Evolutionary conservation across 2,113 vertebrate species (phyloP), one percentile per base, ranked within the genome.

Genomic region (Melanocharis versteri): DNA sequence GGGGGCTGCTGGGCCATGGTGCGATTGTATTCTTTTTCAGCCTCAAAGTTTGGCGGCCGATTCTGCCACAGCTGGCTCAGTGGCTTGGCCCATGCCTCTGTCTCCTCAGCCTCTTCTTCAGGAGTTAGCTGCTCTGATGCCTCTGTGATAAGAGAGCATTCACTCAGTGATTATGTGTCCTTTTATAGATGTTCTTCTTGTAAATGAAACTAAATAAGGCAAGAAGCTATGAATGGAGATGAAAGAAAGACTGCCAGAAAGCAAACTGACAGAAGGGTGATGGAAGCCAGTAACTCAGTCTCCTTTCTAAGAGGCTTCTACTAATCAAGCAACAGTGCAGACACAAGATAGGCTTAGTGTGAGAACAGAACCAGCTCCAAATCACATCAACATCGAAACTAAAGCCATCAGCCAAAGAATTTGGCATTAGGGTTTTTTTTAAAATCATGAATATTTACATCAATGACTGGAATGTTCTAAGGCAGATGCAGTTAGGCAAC

Each of bases 61-160:
- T 98, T 98, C 97, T 99, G 99, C 99, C 99, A 99, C 35, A 99
- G 97, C 23, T 98, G 98, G 51, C 97, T 97, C 15, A 99, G 97
- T 1, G 99, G 98, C 87, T 99, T 99, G 51, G 99, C 99, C 99
- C 99, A 99, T 7, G 98, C 97, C 94, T 99, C 99, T 4, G 98
- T 98, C 95, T 99, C 99, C 84, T 98, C 98, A 85, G 98, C 96
- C 19, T 98, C 99, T 82, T 99, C 99, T 89, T 99, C 99, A 70
- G 95, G 93, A 87, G 97, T 94, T 30, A 98, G 62, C 57, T 98
- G 98, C 51, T 99, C 99, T 24, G 98, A 98, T 79, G 98, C 92
- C 92, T 99, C 99, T 99, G 93, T 3, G 33, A 8, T 64, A 94
- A 75, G 51, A 90, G 62, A 73, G n/a, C 57, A 44, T 56, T 61